These are phyloP conservation scores for Cyclopterus lumpus DNA, from an alignment of 2,797 vertebrate genomes.

Conservation along the genomic window DNA sequence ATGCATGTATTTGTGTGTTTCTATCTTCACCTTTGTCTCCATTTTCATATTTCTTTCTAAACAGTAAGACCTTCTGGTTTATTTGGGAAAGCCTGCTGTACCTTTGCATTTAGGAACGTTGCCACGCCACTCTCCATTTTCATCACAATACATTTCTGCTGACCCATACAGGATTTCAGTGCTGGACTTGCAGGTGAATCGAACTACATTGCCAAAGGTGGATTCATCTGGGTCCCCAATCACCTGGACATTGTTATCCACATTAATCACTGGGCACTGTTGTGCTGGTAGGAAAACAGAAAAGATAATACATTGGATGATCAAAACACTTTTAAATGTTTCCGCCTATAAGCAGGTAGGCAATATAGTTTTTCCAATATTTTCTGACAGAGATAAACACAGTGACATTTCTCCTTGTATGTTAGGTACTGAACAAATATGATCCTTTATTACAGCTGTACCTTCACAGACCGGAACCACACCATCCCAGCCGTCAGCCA, in stretches of 20 bases:
- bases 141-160: slow-evolving; percentile 64
- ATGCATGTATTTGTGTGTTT: background rate
- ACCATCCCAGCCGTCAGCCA: slow-evolving; percentile 77
- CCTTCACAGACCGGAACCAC: slow-evolving; percentile 79
- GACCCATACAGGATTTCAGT: background rate
- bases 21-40: background rate
- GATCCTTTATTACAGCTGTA: slow-evolving; percentile 30
- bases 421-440: background rate
- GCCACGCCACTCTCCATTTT: slow-evolving; percentile 69
- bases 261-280: slow-evolving; percentile 56
- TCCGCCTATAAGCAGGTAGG: background rate
- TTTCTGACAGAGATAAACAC: background rate
- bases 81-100: slow-evolving; percentile 31
- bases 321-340: background rate
- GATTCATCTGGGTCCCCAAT: slow-evolving; percentile 68
- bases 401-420: background rate
- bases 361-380: background rate
- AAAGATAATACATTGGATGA: background rate
- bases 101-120: slow-evolving; percentile 63
- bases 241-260: slow-evolving; percentile 31
- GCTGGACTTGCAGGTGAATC: slow-evolving; percentile 67
- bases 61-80: background rate
- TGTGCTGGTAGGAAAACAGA: slow-evolving; percentile 54
- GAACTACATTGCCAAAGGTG: slow-evolving; percentile 69
- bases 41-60: background rate